Percentiles rank a stretch among this genome's conserved stretches.
These are phyloP conservation scores for Gobio occitaniae DNA, from an alignment of 2,797 vertebrate genomes.

Conservation along the genomic window DNA sequence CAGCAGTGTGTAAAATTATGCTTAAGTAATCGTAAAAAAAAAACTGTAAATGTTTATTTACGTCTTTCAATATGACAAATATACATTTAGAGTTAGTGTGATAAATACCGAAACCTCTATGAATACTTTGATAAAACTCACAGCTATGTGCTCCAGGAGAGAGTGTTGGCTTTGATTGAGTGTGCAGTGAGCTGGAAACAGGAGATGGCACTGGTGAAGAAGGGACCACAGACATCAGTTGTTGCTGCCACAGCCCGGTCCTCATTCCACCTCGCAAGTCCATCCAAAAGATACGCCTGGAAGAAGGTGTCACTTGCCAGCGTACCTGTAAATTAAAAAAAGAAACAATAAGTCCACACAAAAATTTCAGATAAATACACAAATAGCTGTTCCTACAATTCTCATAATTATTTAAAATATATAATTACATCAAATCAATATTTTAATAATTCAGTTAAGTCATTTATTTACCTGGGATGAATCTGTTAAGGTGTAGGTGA, in stretches of 20 bases:
- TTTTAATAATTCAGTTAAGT: background rate
- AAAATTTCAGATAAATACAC: background rate
- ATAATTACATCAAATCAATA: constrained; percentile 15
- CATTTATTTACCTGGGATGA: constrained; percentile 43
- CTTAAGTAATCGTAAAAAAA: too few species aligned
- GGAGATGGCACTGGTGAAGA: too few species aligned
- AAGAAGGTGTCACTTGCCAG: constrained; percentile 30
- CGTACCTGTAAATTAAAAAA: constrained; percentile 17
- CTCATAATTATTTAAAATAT: background rate
- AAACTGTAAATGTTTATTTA: background rate
- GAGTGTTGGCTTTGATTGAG: too few species aligned
- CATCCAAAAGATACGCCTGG: constrained; percentile 38
- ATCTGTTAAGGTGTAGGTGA: constrained; percentile 32
- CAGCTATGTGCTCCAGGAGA: too few species aligned
- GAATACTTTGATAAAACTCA: background rate
- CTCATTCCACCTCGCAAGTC: constrained; percentile 43
- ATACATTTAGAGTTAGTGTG: too few species aligned
- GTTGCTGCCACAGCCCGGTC: background rate
- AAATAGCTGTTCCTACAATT: background rate
- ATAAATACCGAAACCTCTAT: background rate
- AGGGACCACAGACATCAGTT: background rate
- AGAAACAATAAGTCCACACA: background rate
- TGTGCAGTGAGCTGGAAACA: too few species aligned
- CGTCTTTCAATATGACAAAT: background rate
- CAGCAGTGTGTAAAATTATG: too few species aligned